Evolutionary conservation across 2,888 invertebrate species (phyloP).

Genomic region (Pristionchus japonicus): DNA sequence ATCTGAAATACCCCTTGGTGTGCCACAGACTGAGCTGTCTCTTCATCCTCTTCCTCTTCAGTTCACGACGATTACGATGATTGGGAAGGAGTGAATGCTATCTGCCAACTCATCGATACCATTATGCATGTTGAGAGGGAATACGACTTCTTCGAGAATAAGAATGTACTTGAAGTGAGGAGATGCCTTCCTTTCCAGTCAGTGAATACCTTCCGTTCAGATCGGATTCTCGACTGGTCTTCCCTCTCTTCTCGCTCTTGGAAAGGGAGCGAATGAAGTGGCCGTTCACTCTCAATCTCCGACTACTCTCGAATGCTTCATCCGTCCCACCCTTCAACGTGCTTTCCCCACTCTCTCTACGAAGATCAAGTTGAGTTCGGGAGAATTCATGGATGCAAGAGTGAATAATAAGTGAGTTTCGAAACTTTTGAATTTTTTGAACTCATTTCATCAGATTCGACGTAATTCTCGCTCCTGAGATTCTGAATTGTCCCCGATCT

Average conservation of each 20-base stretch:
- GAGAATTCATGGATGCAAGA: constrained; percentile 20
- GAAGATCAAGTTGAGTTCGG: background rate
- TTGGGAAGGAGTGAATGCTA: constrained; percentile 69
- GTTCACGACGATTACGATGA: constrained; percentile 53
- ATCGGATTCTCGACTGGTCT: constrained; percentile 71
- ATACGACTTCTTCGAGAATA: constrained; percentile 67
- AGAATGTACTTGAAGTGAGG: constrained; percentile 66
- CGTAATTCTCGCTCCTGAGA: constrained; percentile 70
- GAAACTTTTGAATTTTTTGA: too few relatives aligned
- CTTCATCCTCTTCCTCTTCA: background rate
- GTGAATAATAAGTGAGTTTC: constrained; percentile 19
- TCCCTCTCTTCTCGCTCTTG: constrained; percentile 68
- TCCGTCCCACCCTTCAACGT: constrained; percentile 24
- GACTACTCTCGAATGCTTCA: constrained; percentile 21
- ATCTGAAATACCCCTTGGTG: background rate
- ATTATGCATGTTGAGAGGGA: constrained; percentile 69
- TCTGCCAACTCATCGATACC: constrained; percentile 68
- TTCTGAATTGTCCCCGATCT: constrained; percentile 60
- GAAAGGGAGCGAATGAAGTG: constrained; percentile 66
- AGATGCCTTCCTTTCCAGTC: background rate
- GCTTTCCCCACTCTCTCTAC: background rate
- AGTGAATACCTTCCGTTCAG: constrained; percentile 13
- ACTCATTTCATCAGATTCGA: constrained; percentile 65
- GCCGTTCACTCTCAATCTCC: constrained; percentile 56
- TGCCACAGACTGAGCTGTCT: background rate